phyloP scores from a whole-genome alignment of 2,113 vertebrate genomes.

The Oncorhynchus masou region DNA sequence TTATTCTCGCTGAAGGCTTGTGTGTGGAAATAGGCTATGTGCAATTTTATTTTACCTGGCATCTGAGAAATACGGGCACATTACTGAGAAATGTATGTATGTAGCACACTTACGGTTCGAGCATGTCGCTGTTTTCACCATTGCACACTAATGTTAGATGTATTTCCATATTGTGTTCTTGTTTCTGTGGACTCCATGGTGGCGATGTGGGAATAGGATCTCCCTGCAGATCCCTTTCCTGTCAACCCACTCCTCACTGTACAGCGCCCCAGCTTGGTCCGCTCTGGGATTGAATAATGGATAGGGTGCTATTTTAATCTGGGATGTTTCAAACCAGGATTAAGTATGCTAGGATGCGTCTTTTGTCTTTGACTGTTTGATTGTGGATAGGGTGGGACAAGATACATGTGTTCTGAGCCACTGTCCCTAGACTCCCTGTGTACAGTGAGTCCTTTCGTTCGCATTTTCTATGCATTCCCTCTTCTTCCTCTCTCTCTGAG shows the following conservation, averaged over 20 bases:
- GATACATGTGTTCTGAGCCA: background rate
- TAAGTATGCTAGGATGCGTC: background rate
- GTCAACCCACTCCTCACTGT: background rate
- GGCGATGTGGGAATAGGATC: background rate
- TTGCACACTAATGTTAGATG: too few relatives aligned
- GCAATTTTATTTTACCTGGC: too few relatives aligned
- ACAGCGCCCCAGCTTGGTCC: background rate
- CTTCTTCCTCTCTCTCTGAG: conserved; percentile 17
- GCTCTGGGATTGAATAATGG: background rate
- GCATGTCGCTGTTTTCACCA: too few relatives aligned
- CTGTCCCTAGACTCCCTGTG: conserved; percentile 1
- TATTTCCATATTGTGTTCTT: too few relatives aligned
- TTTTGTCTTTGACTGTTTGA: background rate
- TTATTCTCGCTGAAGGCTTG: too few relatives aligned
- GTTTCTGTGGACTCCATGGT: background rate
- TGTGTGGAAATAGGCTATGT: too few relatives aligned
- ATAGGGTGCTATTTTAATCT: background rate
- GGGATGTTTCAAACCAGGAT: background rate
- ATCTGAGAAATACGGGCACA: too few relatives aligned
- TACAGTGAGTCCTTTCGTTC: conserved; percentile 13
- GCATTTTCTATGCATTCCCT: conserved; percentile 11
- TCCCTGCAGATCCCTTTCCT: background rate
- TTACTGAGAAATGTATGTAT: background rate
- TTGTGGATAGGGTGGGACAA: background rate
- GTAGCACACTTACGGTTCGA: background rate